Evolutionary conservation across 2,113 vertebrate genomes (phyloP).

Genomic region (Anas platyrhynchos): DNA sequence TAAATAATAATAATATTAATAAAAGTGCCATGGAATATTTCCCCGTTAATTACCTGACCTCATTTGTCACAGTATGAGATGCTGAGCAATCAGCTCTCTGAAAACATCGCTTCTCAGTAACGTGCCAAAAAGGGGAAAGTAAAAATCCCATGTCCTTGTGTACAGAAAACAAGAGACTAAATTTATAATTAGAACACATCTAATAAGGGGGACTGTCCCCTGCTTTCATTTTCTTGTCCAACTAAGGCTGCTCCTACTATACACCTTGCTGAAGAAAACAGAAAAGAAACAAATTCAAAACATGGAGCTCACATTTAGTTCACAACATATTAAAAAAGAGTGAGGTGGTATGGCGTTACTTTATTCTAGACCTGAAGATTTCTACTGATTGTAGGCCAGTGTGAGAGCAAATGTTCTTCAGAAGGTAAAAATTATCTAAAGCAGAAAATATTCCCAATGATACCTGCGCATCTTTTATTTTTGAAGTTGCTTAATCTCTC

Average conservation of each 20-base stretch:
- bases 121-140: fast-evolving
- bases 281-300: neutral
- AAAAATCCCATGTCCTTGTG: neutral
- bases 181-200: neutral
- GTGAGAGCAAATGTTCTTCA: neutral
- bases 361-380: neutral
- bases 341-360: neutral
- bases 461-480: neutral
- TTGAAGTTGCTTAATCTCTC: neutral
- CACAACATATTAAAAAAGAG: neutral
- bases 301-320: neutral
- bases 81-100: neutral
- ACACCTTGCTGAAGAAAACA: neutral
- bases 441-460: neutral
- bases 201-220: neutral
- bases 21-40: neutral
- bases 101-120: neutral
- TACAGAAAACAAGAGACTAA: neutral
- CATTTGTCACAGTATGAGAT: neutral
- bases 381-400: neutral
- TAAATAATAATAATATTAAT: no score
- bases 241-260: neutral
- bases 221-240: neutral
- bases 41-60: neutral
- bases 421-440: neutral